Evolutionary conservation across 2,888 invertebrate genomes (phyloP), one percentile per base, ranked within the genome.

Genomic region (Hedya salicella): DNA sequence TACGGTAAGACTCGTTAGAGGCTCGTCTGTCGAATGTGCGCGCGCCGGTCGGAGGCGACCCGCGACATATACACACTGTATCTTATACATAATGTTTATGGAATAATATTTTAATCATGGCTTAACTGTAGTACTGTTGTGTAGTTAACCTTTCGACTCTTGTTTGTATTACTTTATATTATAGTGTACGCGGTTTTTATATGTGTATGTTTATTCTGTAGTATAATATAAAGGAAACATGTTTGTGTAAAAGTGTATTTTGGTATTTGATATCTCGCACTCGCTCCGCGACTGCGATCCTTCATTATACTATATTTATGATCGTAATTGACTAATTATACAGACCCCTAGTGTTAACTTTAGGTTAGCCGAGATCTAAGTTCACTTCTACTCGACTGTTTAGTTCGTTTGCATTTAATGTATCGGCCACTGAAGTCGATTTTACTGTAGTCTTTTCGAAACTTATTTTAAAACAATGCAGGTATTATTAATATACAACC

Each of bases 321-420:
- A 93, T 93, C 93, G 93, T 93, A 93, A 93, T 93, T 93, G 93
- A 93, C 93, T 93, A 93, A 93, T 93, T 93, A 77, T 75, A 68
- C 69, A 57, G 90, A 86, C 82, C 89, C 88, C 82, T 91, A 91
- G 90, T 81, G 86, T 88, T 90, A 86, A 88, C 79, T 75, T 86
- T 89, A 91, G 89, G 86, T 80, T 88, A 90, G 86, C 88, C 79
- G 80, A 44, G 32, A 44, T 21, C 21, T 44, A 44, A 56, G 56
- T 42, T 46, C 13, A 25, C 44, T 48, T 32, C 42, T 1, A 30
- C 54, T 46, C 57, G 57, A 46, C 57, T 75, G 82, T 81, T 78
- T 81, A 78, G 85, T 82, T 83, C 76, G 78, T 82, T 87, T 86
- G 91, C 91, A 91, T 89, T 91, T 90, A 89, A 82, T 80, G 81